phyloP scores from a whole-genome alignment of 2,797 vertebrate species.

The Muscicapa comitata region DNA sequence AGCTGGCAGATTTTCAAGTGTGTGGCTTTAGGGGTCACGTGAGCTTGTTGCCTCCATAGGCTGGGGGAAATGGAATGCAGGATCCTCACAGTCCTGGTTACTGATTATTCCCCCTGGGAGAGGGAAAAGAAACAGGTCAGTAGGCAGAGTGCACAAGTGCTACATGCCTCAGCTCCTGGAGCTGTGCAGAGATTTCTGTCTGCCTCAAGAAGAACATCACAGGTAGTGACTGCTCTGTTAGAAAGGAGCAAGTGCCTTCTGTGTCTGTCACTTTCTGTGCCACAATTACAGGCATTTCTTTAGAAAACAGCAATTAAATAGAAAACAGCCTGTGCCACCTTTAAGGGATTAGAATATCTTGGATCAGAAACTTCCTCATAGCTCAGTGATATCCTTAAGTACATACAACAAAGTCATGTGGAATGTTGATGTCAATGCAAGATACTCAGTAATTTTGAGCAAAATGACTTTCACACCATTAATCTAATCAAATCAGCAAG shows the following conservation, averaged over 20 bases:
- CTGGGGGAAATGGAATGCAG: background rate
- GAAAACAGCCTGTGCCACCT: background rate
- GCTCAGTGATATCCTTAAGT: background rate
- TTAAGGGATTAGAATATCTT: background rate
- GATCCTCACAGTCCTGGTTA: background rate
- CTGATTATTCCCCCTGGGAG: background rate
- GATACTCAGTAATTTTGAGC: background rate
- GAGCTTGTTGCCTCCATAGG: background rate
- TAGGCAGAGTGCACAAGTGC: background rate
- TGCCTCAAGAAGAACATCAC: background rate
- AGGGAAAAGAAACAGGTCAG: background rate
- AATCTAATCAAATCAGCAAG: background rate
- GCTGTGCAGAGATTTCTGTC: background rate
- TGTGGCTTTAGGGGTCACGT: background rate
- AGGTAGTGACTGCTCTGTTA: background rate
- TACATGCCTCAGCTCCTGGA: background rate
- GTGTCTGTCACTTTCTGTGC: constrained; percentile 44
- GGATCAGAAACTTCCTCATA: background rate
- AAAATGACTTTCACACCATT: background rate
- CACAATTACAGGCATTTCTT: constrained; percentile 48
- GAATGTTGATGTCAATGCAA: background rate
- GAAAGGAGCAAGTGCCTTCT: constrained; percentile 33
- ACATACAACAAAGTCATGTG: background rate
- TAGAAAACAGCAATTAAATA: background rate
- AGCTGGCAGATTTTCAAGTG: rapidly evolving